Base-by-base conservation (phyloP, 2,888 invertebrate genomes). In the Acanthosepion lycidas region DNA sequence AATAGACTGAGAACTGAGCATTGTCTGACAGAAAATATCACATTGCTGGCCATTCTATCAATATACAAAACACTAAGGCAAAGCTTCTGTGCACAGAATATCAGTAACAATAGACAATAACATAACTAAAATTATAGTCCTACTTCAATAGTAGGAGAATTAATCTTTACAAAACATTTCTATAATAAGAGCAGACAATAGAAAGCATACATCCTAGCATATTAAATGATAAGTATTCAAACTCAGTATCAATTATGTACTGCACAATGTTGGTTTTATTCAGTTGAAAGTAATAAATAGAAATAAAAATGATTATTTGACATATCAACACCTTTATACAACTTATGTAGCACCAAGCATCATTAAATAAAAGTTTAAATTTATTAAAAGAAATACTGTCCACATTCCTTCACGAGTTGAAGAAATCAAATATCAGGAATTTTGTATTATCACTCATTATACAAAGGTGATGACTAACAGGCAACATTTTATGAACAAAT, bases 21-120 rank as follows among this genome's bases (percentile, higher is more conserved):
- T 78, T n/a, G 78, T 78, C 78, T 78, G 78, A 78, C 78, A 78
- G n/a, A 15, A 78, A 78, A 78, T 78, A 78, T 78, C 78, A 12
- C 33, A 78, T 78, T 78, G n/a, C 78, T n/a, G 78, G 12, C 78
- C 33, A 78, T 78, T 78, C 78, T 33, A 78, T 78, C 78, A 78
- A 78, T 78, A 78, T 78, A 78, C 33, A 33, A 78, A 78, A 78
- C 78, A 78, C 15, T n/a, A 12, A 9, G 78, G 78, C 15, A 15
- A n/a, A 12, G 33, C n/a, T 78, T 12, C 18, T 15, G 78, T 33
- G 12, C n/a, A 78, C 33, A 78, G 78, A 78, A 78, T 78, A 28
- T 78, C 78, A 78, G 78, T n/a, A 78, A 78, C 78, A 78, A 78
- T n/a, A 33, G 78, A 78, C n/a, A 78, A 78, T 78, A 78, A 33